Base-by-base conservation (phyloP, 2,113 vertebrate genomes). In the Antennarius striatus region DNA sequence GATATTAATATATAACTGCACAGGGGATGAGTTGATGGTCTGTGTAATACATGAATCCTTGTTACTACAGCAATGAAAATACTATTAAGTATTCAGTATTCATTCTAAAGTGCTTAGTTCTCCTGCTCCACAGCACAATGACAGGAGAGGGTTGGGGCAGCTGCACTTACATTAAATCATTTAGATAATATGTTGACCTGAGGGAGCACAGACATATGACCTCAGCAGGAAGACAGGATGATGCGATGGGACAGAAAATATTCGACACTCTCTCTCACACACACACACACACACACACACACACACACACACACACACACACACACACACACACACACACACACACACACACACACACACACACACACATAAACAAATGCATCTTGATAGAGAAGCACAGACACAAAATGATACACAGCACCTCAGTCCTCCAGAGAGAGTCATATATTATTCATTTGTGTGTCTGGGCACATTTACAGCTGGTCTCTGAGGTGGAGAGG, bases 161-260 rank as follows among this genome's bases (percentile, higher is more conserved):
- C 65, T 58, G 73, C 60, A 29, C 54, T 50, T 64, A 85, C 86
- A 74, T 83, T 88, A 86, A 85, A 88, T 88, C 84, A 88, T 89
- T 86, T 80, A 82, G 83, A 89, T 88, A 88, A 88, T 89, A 77
- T 60, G 73, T 65, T 75, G 79, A 89, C 83, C 79, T 43, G 77
- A 16, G 78, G 81, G 71, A 45, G 68, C 10, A 45, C 43, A 79
- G 53, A 86, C 43, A 76, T 47, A 75, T 7, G 56, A 86, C 71
- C 79, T 74, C 78, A 61, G 68, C 77, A 69, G 67, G 53, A n/a
- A 45, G 63, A 61, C 28, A 58, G 56, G 72, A 86, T 82, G 83
- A 36, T 36, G 32, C 74, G 82, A 84, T 75, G 56, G 67, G 77
- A 79, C 75, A 72, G 68, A 68, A 70, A 85, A 81, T 71, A 68